Conservation (phyloP, 2,797 vertebrate species). For the Mormyrops attenuatus region DNA sequence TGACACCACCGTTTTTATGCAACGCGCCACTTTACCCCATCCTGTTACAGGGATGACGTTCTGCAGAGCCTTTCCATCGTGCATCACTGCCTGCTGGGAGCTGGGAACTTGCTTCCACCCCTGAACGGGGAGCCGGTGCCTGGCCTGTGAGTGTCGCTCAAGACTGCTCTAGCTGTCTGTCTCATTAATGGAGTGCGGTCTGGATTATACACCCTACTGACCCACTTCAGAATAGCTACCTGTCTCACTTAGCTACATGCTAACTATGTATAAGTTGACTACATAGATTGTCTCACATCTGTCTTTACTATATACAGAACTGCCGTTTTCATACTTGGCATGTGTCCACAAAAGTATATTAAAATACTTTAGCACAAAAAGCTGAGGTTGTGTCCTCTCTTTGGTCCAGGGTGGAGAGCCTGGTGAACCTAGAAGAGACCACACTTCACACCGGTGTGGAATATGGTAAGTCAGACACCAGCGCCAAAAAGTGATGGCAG, state of each 20-base stretch:
- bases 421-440: constrained; percentile 87
- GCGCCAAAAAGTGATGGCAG: neutral
- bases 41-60: constrained; percentile 80
- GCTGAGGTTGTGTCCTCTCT: constrained; percentile 14
- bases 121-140: constrained; percentile 81
- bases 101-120: constrained; percentile 81
- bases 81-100: constrained; percentile 91
- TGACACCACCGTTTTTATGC: neutral
- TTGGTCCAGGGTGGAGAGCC: constrained; percentile 72
- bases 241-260: neutral
- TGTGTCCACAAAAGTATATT: neutral
- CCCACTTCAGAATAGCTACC: neutral
- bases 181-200: neutral
- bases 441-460: constrained; percentile 81
- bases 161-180: neutral
- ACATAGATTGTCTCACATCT: neutral
- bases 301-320: neutral
- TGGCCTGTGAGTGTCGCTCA: constrained; percentile 72
- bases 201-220: neutral
- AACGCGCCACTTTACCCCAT: neutral
- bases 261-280: neutral
- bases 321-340: neutral
- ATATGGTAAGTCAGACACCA: constrained; percentile 67
- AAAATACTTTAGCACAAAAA: neutral
- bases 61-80: constrained; percentile 87